Conservation (phyloP, 2,113 vertebrate species). For the Crotalus viridis region DNA sequence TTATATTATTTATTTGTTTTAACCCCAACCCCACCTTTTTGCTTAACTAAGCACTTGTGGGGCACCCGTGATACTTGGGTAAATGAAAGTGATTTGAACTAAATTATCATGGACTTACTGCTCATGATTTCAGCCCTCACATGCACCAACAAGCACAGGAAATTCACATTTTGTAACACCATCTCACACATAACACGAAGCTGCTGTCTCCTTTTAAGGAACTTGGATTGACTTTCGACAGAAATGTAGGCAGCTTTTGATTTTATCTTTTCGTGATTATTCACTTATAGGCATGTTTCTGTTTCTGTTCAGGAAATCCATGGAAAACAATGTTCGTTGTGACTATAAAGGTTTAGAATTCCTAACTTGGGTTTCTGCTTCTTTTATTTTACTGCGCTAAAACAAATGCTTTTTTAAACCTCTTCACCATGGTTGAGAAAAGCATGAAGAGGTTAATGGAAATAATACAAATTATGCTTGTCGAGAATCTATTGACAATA, state of each 20-base stretch:
- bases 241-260: not conserved
- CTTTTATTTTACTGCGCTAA: constrained; percentile 34
- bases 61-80: not conserved
- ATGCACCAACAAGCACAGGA: not conserved
- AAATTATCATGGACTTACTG: not conserved
- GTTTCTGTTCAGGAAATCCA: not conserved
- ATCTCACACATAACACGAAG: not conserved
- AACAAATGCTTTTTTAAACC: constrained; percentile 53
- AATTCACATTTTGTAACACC: not conserved
- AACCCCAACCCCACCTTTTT: not conserved
- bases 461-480: not conserved
- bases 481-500: not conserved
- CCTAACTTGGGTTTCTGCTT: constrained; percentile 36
- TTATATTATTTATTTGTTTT: not conserved
- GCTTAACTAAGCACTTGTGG: not conserved
- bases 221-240: not conserved
- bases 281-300: not conserved
- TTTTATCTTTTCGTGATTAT: not conserved
- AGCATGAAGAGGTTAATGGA: constrained; percentile 38
- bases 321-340: not conserved
- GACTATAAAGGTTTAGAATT: not conserved
- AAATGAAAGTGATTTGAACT: not conserved
- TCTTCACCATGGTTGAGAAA: constrained; percentile 42
- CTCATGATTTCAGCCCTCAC: not conserved
- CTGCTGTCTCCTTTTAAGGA: not conserved